These are phyloP conservation scores for Lepidiolamprologus cunningtoni DNA, from an alignment of 2,113 vertebrate species.

Conservation along the genomic window DNA sequence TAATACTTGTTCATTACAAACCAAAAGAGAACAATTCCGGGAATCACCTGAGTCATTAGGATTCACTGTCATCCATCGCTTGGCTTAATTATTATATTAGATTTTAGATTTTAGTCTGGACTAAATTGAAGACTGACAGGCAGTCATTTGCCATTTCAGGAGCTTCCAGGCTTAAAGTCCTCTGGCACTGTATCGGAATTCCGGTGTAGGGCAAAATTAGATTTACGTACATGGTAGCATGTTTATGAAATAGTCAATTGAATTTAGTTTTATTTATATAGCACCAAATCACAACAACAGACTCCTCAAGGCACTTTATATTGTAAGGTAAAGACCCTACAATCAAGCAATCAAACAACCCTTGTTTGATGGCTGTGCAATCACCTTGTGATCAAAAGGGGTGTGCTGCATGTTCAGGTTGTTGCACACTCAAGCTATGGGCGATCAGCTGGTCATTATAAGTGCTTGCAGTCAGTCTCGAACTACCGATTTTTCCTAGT, in stretches of 20 bases:
- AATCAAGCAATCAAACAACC: neutral
- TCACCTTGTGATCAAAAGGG: neutral
- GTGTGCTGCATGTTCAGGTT: neutral
- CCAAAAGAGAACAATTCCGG: neutral
- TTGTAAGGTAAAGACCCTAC: neutral
- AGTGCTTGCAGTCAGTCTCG: neutral
- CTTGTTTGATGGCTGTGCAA: neutral
- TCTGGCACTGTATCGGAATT: neutral
- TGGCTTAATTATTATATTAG: neutral
- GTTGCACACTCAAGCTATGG: neutral
- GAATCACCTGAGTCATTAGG: neutral
- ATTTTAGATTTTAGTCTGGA: neutral
- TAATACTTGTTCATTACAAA: neutral
- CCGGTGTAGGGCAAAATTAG: neutral
- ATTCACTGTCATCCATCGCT: neutral
- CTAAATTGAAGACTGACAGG: neutral
- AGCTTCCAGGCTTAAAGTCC: neutral
- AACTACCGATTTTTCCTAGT: neutral
- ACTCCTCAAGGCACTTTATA: neutral
- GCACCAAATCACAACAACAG: neutral
- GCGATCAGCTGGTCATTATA: neutral
- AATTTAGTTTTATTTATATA: neutral
- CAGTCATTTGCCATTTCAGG: neutral
- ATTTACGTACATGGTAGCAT: neutral
- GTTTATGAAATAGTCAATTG: neutral